These are phyloP conservation scores for Cryptomyrus ogoouensis DNA, from an alignment of 2,113 vertebrate genomes.

Conservation along the genomic window DNA sequence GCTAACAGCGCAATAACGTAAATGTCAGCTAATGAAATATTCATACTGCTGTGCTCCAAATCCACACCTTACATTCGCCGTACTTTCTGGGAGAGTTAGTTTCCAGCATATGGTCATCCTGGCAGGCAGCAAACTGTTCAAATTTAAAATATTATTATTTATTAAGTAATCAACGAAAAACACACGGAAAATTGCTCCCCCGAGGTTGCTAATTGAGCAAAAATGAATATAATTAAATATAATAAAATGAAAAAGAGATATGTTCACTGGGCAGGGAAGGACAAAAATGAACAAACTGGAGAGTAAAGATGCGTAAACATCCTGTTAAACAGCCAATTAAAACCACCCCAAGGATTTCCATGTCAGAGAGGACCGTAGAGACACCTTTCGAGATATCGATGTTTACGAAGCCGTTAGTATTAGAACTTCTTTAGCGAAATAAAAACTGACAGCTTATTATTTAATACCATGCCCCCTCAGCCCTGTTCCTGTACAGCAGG, in stretches of 20 bases:
- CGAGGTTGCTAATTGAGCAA: conserved; percentile 56
- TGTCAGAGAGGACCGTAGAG: conserved; percentile 66
- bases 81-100: neutral
- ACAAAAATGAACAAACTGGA: conserved; percentile 59
- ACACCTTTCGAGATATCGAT: conserved; percentile 71
- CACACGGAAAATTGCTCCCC: conserved; percentile 30
- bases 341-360: conserved; percentile 68
- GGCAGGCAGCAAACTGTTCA: neutral
- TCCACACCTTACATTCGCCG: too few species aligned
- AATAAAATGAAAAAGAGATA: conserved; percentile 20
- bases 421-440: conserved; percentile 48
- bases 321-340: conserved; percentile 60
- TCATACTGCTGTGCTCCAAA: neutral
- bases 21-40: conserved; percentile 11
- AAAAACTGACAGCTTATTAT: conserved; percentile 50
- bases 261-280: conserved; percentile 49
- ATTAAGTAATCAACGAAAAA: conserved; percentile 28
- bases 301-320: conserved; percentile 57
- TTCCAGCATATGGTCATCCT: neutral
- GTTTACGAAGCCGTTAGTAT: conserved; percentile 64
- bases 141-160: conserved; percentile 35
- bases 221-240: conserved; percentile 9
- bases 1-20: neutral
- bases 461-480: conserved; percentile 36
- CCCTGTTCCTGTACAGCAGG: neutral